Evolutionary conservation across 2,113 vertebrate species (phyloP).

Genomic region (Proteles cristata): DNA sequence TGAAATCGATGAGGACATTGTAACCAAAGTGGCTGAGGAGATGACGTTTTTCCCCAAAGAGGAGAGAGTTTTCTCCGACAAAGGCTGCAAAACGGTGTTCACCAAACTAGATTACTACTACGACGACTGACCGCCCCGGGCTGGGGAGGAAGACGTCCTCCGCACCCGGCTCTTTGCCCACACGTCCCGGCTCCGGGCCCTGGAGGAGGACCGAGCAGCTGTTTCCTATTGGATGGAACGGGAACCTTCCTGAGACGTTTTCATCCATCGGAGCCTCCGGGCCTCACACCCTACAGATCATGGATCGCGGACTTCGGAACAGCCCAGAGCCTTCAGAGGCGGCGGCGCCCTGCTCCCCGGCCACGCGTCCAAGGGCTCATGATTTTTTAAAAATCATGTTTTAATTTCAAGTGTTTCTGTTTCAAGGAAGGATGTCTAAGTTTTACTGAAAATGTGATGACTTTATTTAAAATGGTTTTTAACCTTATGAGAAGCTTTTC

Average conservation of each 20-base stretch:
- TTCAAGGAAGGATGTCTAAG: conserved; percentile 55
- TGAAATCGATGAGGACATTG: conserved; percentile 78
- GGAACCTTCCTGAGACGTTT: not conserved
- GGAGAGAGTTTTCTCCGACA: conserved; percentile 92
- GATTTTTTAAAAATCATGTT: conserved; percentile 60
- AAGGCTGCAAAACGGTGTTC: conserved; percentile 96
- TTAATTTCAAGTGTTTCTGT: conserved; percentile 61
- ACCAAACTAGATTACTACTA: conserved; percentile 94
- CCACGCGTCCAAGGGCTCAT: not conserved
- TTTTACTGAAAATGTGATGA: conserved; percentile 69
- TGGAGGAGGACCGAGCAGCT: not conserved
- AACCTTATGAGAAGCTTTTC: conserved; percentile 48
- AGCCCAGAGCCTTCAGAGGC: not conserved
- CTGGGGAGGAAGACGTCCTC: conserved; percentile 56
- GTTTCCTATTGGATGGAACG: not conserved
- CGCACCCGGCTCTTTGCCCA: rapidly evolving
- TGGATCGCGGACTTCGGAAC: rapidly evolving
- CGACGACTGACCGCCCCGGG: conserved; percentile 78
- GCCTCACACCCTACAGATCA: rapidly evolving
- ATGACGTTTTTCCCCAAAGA: conserved; percentile 94
- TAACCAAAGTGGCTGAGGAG: conserved; percentile 88
- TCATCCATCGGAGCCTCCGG: not conserved
- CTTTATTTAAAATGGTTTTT: conserved; percentile 73
- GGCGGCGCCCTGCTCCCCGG: not conserved
- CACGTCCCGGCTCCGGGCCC: not conserved